phyloP scores from a whole-genome alignment of 1,140 invertebrate genomes.

The Stratiolaelaps scimitus region DNA sequence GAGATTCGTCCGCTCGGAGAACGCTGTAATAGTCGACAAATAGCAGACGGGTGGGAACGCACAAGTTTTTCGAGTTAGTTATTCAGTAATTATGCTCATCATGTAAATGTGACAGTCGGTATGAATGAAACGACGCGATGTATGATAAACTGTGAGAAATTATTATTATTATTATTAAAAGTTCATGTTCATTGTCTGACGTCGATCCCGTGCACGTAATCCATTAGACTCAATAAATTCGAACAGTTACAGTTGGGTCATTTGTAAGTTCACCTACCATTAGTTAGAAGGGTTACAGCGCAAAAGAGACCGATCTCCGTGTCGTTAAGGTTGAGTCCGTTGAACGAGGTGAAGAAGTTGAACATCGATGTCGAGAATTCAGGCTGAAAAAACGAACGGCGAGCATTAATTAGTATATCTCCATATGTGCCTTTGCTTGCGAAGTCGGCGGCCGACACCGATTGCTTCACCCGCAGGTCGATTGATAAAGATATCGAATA shows the following conservation, averaged over 20 bases:
- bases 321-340: conserved; percentile 64
- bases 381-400: conserved; percentile 39
- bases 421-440: not conserved
- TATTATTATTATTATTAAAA: no score
- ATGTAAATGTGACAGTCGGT: no score
- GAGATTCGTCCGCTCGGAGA: conserved; percentile 52
- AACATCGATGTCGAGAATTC: conserved; percentile 63
- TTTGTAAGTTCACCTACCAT: no score
- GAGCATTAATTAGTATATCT: not conserved
- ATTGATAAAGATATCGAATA: no score
- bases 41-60: not conserved
- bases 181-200: no score
- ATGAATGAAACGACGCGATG: no score
- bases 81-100: conserved; percentile 20
- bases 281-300: conserved; percentile 65
- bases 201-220: no score
- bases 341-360: conserved; percentile 44
- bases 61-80: no score
- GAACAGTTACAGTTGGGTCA: no score
- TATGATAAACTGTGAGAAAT: no score
- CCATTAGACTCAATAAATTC: no score
- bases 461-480: no score
- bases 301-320: conserved; percentile 80
- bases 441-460: not conserved
- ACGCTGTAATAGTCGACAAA: conserved; percentile 39